Base-by-base conservation (phyloP, 2,888 invertebrate species). In the Drosophila rubida region DNA sequence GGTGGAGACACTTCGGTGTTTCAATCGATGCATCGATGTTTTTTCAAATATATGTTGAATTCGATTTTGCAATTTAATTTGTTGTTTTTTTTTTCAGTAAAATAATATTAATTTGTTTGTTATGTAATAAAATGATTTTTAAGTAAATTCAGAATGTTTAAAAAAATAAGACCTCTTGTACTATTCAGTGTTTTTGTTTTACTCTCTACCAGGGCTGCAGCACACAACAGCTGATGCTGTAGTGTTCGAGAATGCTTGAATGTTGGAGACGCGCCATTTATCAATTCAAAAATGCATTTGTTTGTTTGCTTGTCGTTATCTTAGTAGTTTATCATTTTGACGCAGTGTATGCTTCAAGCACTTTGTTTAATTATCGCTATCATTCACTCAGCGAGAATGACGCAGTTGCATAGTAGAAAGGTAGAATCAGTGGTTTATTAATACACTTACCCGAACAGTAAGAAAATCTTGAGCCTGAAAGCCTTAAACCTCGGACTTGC, bases 241-340 rank as follows among this genome's bases (percentile, higher is more conserved):
- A 64, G 27, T 41, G 45, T 11, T 44, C 58, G 55, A 53, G 46
- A 25, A 1, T 25, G 25, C 7, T 25, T 7, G 5, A 44, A 49
- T 49, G 11, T 4, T 0, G 1, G 5, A 54, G 32, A n/a, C 66
- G 70, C 70, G 75, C 39, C 6, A 13, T n/a, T 6, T 19, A 39
- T 41, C 37, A 41, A 32, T 51, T 59, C 16, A 37, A 64, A 32
- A 57, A 64, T 44, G n/a, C 11, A 25, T 39, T 53, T 51, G 22
- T 41, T 74, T 51, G 16, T 25, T 25, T 6, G 11, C 32, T 49
- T 27, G 42, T 4, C 42, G 41, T 69, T 65, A 69, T 74, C 75
- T 53, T 13, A 11, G n/a, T 11, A 63, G 57, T 42, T n/a, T 37
- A 35, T 32, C 8, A 51, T 45, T 50, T 68, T 59, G 63, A 46